Evolutionary conservation across 2,113 vertebrate genomes (phyloP), one percentile per base, ranked within the genome.

Genomic region (Crocuta crocuta): DNA sequence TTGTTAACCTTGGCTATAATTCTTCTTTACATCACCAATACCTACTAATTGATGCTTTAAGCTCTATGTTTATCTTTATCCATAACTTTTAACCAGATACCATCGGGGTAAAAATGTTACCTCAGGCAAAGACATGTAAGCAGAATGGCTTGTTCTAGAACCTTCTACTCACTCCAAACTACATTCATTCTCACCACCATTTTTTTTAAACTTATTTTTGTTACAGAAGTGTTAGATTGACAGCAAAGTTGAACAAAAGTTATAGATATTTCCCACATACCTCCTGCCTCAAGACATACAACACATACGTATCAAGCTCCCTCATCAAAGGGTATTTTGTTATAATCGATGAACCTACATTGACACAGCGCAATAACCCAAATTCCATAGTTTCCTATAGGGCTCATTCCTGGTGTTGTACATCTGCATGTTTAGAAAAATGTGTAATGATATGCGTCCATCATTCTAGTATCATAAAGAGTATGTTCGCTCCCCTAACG

Each of bases 61-160:
- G 16, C 35, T 80, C 50, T 68, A 58, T 28, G 11, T 76, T 74
- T 70, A 35, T 93, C 19, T 94, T 74, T 45, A 83, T 87, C 26
- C 15, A 90, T 94, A 90, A 43, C 65, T n/a, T 87, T 95, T 50
- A 88, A 43, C 10, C 66, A 93, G 66, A 91, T 66, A 39, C 7
- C 4, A 90, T 73, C 78, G 74, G 43, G 50, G 66, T 91, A 45
- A 93, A 94, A 94, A 93, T 78, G 10, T 79, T 87, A 78, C 16
- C 45, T 4, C 2, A 58, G 28, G 17, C 2, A 55, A 55, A 76
- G 19, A 58, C 7, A 55, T 5, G 26, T 35, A 58, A 12, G 74
- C 5, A 80, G 24, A 23, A 84, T 35, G 7, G 7, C 10, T 90
- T 95, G n/a, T 71, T 91, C 19, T 15, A 48, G 35, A 91, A 74